These are phyloP conservation scores for Cichlasoma orientale DNA, from an alignment of 2,797 vertebrate species.

Conservation along the genomic window DNA sequence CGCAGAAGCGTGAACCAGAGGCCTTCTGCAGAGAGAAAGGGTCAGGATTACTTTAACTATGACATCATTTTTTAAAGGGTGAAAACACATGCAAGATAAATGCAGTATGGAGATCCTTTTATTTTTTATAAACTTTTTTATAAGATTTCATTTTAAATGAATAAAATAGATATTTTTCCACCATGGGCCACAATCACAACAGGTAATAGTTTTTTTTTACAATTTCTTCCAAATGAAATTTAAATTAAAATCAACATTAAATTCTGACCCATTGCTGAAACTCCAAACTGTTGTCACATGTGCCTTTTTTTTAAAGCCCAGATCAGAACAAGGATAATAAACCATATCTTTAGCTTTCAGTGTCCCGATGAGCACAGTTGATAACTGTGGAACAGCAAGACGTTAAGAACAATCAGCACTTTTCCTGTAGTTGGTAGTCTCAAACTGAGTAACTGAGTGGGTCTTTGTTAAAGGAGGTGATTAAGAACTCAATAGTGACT, in stretches of 20 bases:
- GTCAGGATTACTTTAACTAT: neutral
- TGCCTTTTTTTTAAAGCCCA: too few relatives aligned
- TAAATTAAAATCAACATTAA: too few relatives aligned
- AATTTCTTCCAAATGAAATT: too few relatives aligned
- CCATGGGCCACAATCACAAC: neutral
- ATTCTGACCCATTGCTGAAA: neutral
- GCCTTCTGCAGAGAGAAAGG: conserved; percentile 14
- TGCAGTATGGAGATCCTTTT: neutral
- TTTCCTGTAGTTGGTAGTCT: too few relatives aligned
- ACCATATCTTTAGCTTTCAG: neutral
- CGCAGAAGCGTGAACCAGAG: neutral
- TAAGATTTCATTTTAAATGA: neutral
- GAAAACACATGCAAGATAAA: rapidly evolving
- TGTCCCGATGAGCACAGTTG: neutral
- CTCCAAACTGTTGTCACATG: neutral
- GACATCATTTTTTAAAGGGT: rapidly evolving
- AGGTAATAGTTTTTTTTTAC: neutral
- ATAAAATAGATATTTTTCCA: neutral
- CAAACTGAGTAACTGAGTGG: too few relatives aligned
- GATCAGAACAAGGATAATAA: neutral
- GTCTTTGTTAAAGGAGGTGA: too few relatives aligned
- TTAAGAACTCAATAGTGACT: too few relatives aligned
- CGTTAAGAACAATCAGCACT: too few relatives aligned
- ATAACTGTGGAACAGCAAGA: too few relatives aligned
- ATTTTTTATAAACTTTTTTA: neutral